These are phyloP conservation scores for Cygnus atratus DNA, from an alignment of 2,113 vertebrate species.

Conservation along the genomic window DNA sequence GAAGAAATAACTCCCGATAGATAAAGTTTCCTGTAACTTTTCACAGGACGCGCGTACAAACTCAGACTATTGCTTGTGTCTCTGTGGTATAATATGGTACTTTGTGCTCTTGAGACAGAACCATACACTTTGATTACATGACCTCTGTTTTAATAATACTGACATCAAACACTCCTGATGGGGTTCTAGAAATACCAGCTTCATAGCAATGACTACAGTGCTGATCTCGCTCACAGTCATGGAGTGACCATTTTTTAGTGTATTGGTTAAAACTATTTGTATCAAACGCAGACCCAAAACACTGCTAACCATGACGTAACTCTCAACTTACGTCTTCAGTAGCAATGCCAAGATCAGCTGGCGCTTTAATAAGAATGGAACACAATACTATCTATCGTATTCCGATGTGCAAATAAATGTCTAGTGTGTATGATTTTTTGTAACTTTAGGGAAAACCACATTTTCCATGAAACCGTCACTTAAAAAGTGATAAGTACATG, in stretches of 20 bases:
- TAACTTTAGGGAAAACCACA: constrained; percentile 37
- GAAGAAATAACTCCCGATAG: neutral
- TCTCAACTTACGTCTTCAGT: constrained; percentile 3
- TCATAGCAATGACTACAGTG: neutral
- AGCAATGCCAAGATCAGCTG: constrained; percentile 28
- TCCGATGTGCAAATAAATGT: constrained; percentile 51
- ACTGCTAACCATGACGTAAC: neutral
- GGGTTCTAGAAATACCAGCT: neutral
- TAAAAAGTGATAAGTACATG: constrained; percentile 48
- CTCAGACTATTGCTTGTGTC: neutral
- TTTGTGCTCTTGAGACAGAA: neutral
- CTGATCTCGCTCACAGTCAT: neutral
- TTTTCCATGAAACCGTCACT: constrained; percentile 15
- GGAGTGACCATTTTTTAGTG: neutral
- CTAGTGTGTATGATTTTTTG: neutral
- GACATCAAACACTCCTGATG: neutral
- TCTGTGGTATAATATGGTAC: neutral
- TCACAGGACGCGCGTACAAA: neutral
- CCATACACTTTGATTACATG: neutral
- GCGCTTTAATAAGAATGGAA: constrained; percentile 16
- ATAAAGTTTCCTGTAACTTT: neutral
- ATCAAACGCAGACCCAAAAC: neutral
- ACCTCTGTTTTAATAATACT: neutral
- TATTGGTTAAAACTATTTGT: neutral
- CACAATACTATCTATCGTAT: constrained; percentile 16